Conservation (phyloP, 2,797 vertebrate genomes). For the Synanceia verrucosa region DNA sequence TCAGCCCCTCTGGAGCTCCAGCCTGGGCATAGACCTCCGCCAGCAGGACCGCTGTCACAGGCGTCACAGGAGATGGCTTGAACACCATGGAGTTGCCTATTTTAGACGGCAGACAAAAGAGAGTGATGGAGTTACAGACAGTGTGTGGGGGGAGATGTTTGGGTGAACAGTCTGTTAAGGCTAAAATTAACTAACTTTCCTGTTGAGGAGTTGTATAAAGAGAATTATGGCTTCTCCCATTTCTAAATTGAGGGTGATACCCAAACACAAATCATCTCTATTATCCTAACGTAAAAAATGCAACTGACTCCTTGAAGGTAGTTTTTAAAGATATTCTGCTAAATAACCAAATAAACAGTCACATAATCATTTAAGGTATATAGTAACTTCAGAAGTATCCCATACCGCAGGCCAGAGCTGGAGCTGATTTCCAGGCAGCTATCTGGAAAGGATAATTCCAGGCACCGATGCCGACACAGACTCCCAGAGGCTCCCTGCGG, state of each 20-base stretch:
- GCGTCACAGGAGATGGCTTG: constrained; percentile 96
- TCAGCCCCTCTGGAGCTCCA: constrained; percentile 90
- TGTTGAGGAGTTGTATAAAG: not conserved
- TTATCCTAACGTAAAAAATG: not conserved
- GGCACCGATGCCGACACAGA: constrained; percentile 95
- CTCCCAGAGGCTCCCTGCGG: constrained; percentile 92
- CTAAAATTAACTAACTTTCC: not conserved
- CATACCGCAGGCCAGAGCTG: constrained; percentile 94
- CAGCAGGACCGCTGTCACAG: constrained; percentile 87
- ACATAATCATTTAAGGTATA: not conserved
- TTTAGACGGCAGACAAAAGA: not conserved
- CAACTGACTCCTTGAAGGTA: not conserved
- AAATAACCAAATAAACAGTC: not conserved
- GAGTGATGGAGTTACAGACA: not conserved
- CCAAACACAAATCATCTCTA: not conserved
- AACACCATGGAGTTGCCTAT: constrained; percentile 97
- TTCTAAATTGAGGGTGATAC: not conserved
- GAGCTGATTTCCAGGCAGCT: constrained; percentile 94
- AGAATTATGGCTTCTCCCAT: not conserved
- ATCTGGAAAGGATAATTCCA: constrained; percentile 99
- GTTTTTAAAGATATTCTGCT: not conserved
- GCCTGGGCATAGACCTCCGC: constrained; percentile 92
- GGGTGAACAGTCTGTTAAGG: not conserved
- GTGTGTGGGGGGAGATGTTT: no score
- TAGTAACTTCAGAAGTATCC: not conserved